Percentiles rank a stretch among this genome's conserved stretches.
Conservation (phyloP, 37 sponge, comb jelly and placozoan species). For the Ephydatia muelleri region DNA sequence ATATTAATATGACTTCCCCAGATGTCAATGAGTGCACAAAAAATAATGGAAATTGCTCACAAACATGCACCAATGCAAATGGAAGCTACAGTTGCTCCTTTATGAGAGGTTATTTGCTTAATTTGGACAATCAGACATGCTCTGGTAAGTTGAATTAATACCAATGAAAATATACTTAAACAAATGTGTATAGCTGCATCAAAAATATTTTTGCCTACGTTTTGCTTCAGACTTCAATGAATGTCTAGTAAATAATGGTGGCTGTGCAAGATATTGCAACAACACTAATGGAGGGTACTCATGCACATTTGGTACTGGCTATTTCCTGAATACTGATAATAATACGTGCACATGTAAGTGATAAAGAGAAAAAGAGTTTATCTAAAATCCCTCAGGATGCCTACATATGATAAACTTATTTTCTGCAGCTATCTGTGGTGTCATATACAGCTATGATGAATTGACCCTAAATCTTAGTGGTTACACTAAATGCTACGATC, state of each 20-base stretch:
- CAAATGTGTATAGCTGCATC: constrained; percentile 3
- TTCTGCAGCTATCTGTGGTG: no score
- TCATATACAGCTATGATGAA: not conserved
- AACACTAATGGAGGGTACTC: constrained; percentile 15
- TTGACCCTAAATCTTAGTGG: no score
- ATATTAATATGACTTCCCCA: not conserved
- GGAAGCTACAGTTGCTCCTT: constrained; percentile 30
- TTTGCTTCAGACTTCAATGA: constrained; percentile 23
- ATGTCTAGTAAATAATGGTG: not conserved
- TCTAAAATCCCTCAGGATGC: no score
- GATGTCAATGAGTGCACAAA: constrained; percentile 35
- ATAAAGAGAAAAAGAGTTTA: no score
- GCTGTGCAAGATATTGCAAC: not conserved
- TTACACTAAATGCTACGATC: not conserved
- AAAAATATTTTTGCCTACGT: no score
- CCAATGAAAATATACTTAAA: constrained; percentile 12
- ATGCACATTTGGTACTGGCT: constrained; percentile 23
- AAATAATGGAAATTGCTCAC: constrained; percentile 37
- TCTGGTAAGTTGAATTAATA: not conserved
- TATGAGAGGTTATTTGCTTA: constrained; percentile 9
- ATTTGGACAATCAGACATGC: not conserved
- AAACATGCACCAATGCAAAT: constrained; percentile 30
- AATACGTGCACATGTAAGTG: no score
- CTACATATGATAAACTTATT: no score
- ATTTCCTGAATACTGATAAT: not conserved